Conservation (phyloP, 2,888 invertebrate genomes). For the Mythimna albipuncta region DNA sequence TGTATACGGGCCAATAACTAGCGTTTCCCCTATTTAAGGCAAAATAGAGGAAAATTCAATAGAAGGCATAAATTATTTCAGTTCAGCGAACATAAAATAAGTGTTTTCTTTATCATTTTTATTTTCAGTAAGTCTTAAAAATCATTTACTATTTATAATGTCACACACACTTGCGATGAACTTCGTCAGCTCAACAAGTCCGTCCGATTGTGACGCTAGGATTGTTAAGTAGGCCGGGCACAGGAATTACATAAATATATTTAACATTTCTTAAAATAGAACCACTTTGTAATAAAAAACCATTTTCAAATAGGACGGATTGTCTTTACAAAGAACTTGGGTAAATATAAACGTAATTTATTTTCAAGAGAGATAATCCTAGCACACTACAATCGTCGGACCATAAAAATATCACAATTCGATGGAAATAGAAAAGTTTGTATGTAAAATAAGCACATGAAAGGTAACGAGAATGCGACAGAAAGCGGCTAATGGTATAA, state of each 20-base stretch:
- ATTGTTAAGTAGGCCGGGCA: slow-evolving; percentile 31
- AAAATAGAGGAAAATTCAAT: background rate
- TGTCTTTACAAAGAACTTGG: slow-evolving; percentile 14
- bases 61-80: background rate
- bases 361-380: slow-evolving; percentile 30
- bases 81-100: slow-evolving; percentile 8
- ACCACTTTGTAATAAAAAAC: background rate
- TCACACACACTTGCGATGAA: slow-evolving; percentile 45
- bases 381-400: slow-evolving; percentile 32
- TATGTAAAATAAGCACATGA: slow-evolving; percentile 54
- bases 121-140: background rate
- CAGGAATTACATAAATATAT: slow-evolving; percentile 3
- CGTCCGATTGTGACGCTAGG: slow-evolving; percentile 34
- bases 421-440: slow-evolving; percentile 61
- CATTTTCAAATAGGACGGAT: slow-evolving; percentile 41
- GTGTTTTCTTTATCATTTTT: background rate
- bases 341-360: background rate
- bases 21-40: too few species aligned
- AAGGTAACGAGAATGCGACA: slow-evolving; percentile 31
- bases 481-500: slow-evolving; percentile 59
- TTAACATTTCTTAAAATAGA: slow-evolving; percentile 11
- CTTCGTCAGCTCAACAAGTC: slow-evolving; percentile 46
- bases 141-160: slow-evolving; percentile 32
- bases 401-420: slow-evolving; percentile 63
- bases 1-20: too few species aligned